Conservation (phyloP, 2,113 vertebrate species). For the Phoenicopterus ruber region DNA sequence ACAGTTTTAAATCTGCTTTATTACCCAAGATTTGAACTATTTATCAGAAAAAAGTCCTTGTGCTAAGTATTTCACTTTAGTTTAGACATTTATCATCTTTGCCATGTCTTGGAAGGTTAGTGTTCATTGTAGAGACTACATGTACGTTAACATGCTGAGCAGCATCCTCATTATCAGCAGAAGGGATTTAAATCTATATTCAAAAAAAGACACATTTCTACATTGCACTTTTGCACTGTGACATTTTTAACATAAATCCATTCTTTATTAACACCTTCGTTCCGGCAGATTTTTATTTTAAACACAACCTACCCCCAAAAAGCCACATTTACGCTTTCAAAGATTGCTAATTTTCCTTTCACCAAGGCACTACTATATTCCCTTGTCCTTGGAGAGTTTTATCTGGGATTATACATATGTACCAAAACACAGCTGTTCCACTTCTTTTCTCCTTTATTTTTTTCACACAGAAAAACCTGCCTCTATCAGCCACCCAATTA, state of each 20-base stretch:
- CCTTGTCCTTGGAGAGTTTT: conserved; percentile 72
- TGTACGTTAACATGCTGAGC: rapidly evolving
- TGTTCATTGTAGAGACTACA: neutral
- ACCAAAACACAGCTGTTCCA: conserved; percentile 85
- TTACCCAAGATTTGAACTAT: neutral
- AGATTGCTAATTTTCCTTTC: conserved; percentile 28
- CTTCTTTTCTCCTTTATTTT: conserved; percentile 67
- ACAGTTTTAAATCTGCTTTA: neutral
- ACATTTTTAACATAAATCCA: neutral
- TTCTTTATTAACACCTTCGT: neutral
- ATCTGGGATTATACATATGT: conserved; percentile 69
- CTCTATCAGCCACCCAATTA: conserved; percentile 84
- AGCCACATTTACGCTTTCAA: conserved; percentile 9
- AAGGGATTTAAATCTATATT: neutral
- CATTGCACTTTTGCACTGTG: neutral
- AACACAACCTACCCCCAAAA: conserved; percentile 14
- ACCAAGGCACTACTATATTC: conserved; percentile 55
- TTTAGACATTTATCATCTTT: neutral
- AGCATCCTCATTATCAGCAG: neutral
- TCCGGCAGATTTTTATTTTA: neutral
- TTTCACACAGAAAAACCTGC: conserved; percentile 64
- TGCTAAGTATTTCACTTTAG: neutral
- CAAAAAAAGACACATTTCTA: neutral
- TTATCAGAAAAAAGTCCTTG: neutral
- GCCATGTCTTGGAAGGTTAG: rapidly evolving